Base-by-base conservation (phyloP, 2,888 invertebrate genomes). In the Congeria kusceri region DNA sequence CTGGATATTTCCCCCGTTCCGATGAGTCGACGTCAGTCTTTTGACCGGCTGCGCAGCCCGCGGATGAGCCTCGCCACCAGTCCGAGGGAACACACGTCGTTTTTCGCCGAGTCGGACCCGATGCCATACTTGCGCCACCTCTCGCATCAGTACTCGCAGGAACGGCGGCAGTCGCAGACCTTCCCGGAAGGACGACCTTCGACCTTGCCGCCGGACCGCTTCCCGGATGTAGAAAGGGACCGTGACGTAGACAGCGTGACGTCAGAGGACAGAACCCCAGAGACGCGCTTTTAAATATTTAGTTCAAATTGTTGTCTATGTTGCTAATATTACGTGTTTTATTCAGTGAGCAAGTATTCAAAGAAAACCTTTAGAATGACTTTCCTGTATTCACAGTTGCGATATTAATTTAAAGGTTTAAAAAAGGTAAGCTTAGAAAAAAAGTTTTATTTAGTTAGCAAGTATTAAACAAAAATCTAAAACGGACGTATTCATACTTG, bases 61-160 rank as follows among this genome's bases (percentile, higher is more conserved):
- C 85, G 89, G 20, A 88, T 91, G 64, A 89, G 90, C 71, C 73
- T 88, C 15, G 83, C 89, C 9, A 86, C 89, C 5, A 88, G 87
- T 59, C 91, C 91, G 3, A 67, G 90, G 0, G 88, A 87, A 3
- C 81, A 87, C 4, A 77, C 84, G 27, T 82, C 84, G 28, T 91
- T 91, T 81, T 91, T 91, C 84, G 85, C 91, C 0, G 91, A 91
- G 49, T 77, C 87, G 3, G 91, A 91, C 47, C 85, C 89, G 1
- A 83, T 88, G 28, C 85, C 84, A 18, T 85, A 83, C 68, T 32
- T 83, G 20, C 58, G 80, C 62, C 80, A 80, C 65, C 63, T 80
- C 29, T 68, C 80, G 18, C 69, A 74, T 15, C 76, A 77, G n/a
- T 76, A 80, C 70, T 78, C 80, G 15, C 77, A 80, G 46, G 73